These are phyloP conservation scores for Leuciscus waleckii DNA, from an alignment of 2,797 vertebrate genomes.

Conservation along the genomic window DNA sequence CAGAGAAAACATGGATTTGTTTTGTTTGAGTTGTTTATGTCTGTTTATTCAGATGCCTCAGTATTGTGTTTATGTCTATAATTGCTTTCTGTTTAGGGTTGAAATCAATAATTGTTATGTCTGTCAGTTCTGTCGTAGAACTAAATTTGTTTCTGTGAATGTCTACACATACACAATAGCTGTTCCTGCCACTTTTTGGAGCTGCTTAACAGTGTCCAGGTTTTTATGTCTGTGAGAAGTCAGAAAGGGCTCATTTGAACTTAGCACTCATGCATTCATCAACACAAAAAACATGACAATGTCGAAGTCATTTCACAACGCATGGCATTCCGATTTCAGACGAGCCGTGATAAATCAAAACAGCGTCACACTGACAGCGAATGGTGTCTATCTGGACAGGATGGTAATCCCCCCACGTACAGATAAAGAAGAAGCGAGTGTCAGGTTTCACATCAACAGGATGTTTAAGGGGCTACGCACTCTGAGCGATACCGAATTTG, in stretches of 20 bases:
- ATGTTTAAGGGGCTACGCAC: constrained; percentile 63
- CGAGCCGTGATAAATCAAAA: constrained; percentile 67
- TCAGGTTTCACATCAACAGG: constrained; percentile 68
- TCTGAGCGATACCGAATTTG: constrained; percentile 54
- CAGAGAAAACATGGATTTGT: background rate
- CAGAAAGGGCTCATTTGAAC: background rate
- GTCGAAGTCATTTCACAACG: constrained; percentile 44
- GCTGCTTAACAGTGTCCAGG: constrained; percentile 46
- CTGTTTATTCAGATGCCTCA: constrained; percentile 30
- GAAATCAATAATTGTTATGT: constrained; percentile 27
- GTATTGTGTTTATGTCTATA: constrained; percentile 20
- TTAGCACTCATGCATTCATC: constrained; percentile 50
- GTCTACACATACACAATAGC: background rate
- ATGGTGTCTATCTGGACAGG: constrained; percentile 70
- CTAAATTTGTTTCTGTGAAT: background rate
- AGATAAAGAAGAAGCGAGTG: constrained; percentile 63
- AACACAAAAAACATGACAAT: constrained; percentile 64
- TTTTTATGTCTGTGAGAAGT: background rate
- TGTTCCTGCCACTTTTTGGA: background rate
- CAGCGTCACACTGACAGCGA: constrained; percentile 69
- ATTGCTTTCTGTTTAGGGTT: constrained; percentile 10
- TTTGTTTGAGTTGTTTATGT: background rate
- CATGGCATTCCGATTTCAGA: constrained; percentile 68
- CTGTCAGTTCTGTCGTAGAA: constrained; percentile 16
- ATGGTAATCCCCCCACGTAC: constrained; percentile 62